Base-by-base conservation (phyloP, 2,113 vertebrate species). In the Nibea albiflora region DNA sequence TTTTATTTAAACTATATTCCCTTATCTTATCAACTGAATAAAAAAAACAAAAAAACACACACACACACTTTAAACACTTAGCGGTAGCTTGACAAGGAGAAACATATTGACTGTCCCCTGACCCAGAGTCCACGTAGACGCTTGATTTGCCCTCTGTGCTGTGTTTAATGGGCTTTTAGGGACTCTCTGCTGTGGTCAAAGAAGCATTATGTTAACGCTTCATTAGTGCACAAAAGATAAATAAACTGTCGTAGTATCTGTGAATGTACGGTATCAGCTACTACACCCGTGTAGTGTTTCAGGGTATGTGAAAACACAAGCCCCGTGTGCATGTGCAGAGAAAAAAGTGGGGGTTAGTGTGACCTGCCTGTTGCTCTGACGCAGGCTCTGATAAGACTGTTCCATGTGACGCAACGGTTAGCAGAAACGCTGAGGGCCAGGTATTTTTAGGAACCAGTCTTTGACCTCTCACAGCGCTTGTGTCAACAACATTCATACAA, bases 401-500 rank as follows among this genome's bases (percentile, higher is more conserved):
- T 87, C 87, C 84, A 83, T 84, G 20, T 94, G 93, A 94, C 80
- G 88, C 86, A 92, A 89, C 78, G 26, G 78, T 92, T 80, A 81
- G 81, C 83, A 88, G 86, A 90, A 91, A 86, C 80, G 68, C 77
- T 58, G 63, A 79, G 53, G 88, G 87, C 87, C 49, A 73, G 76
- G 85, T 92, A 92, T 90, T 93, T 93, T 94, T 91, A 94, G 90
- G 90, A 93, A 77, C 65, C 71, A 75, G 85, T 88, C 86, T 92
- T 80, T 92, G 90, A 92, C 92, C 89, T 92, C 88, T 73, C 69
- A 50, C 76, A 63, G 63, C 60, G 73, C 73, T 88, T 85, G 72
- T 77, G 88, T 90, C 86, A 89, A 87, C 81, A 89, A 60, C 76
- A 76, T 85, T 74, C 76, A 80, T 52, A 58, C 60, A 71, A 88